Evolutionary conservation across 2,888 invertebrate genomes (phyloP).

Genomic region (Lasioglossum morio): DNA sequence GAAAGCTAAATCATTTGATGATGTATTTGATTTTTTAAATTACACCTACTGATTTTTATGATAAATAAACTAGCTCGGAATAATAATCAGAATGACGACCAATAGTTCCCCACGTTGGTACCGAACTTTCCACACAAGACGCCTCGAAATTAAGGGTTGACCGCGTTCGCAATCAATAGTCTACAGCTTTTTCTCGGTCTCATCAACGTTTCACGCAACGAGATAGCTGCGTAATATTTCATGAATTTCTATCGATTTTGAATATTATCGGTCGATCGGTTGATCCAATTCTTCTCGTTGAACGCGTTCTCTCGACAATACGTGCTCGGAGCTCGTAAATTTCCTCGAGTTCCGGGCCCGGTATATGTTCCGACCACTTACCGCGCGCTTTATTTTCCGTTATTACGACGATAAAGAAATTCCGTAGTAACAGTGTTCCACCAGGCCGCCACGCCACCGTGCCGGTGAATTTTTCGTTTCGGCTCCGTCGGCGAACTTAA

Average conservation of each 20-base stretch:
- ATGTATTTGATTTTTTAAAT: no score
- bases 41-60: no score
- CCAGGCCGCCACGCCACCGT: not conserved
- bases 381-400: conserved; percentile 22
- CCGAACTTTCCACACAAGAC: not conserved
- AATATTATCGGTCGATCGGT: not conserved
- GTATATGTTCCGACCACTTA: not conserved
- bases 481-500: conserved; percentile 34
- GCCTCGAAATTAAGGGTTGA: not conserved
- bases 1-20: no score
- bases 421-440: conserved; percentile 14
- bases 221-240: not conserved
- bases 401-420: conserved; percentile 35
- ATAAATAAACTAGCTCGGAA: not conserved
- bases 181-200: not conserved
- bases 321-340: not conserved
- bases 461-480: conserved; percentile 31
- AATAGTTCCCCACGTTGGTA: not conserved
- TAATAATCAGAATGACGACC: not conserved
- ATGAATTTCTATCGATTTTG: not conserved
- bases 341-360: not conserved
- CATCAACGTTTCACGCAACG: not conserved
- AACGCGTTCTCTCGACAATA: not conserved
- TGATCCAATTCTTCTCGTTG: not conserved
- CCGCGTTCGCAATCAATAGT: not conserved